Evolutionary conservation across 1,140 invertebrate genomes (phyloP), one percentile per base, ranked within the genome.

Genomic region (Orchesella cincta): DNA sequence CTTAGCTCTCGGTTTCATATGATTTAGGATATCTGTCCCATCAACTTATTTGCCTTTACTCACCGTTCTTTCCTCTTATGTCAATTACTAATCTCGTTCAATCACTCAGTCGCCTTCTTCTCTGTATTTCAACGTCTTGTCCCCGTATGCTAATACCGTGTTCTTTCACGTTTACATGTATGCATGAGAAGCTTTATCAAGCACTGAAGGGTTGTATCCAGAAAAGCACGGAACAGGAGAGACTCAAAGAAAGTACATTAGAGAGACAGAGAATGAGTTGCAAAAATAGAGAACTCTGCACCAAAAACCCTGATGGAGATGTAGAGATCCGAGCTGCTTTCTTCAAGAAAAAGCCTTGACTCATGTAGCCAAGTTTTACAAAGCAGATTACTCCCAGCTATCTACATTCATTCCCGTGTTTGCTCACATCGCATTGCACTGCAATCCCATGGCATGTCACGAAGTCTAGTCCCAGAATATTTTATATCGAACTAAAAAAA

Each of bases 1-100:
- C 39, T 46, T 57, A 57, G 52, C 52, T 57, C 52, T 26, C 14
- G 52, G 14, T 23, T 57, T 26, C 52, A 57, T 23, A 57, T 14
- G 14, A 57, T 57, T 57, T 57, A 26, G 14, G 23, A 57, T 18
- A 57, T 57, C 23, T 57, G 52, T 23, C 52, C 52, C 23, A 57
- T 57, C 52, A 57, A 57, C 23, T 57, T 57, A 57, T 23, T 57
- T 57, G 52, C 52, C 52, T 57, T 23, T 57, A n/a, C 52, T 57
- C 52, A 57, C 52, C 52, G 3, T 57, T 57, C 52, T 23, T 57
- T 18, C 52, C 23, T 57, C 39, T 57, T 57, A 57, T 57, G 52
- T 26, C 52, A 57, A 57, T 57, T 57, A 57, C 52, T 57, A 57
- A 57, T 57, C 52, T 57, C 52, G 52, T n/a, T 57, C 52, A 57